Evolutionary conservation across 2,888 invertebrate genomes (phyloP), one percentile per base, ranked within the genome.

Genomic region (Pammene fasciana): DNA sequence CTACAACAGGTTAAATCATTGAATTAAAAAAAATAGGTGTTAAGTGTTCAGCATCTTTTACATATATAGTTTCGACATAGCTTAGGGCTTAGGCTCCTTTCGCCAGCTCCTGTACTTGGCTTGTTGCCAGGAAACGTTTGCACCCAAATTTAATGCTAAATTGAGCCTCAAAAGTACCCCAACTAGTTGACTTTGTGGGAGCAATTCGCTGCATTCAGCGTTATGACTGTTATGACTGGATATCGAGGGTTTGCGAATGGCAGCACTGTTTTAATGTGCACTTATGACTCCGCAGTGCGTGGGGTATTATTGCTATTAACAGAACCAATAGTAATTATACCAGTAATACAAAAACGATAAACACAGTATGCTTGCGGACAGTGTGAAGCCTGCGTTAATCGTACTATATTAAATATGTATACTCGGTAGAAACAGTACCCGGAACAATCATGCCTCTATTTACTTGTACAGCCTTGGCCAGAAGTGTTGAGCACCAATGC

Each of bases 51-150:
- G 10, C n/a, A 7, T 0, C 34, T 34, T 54, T 26, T 52, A 9
- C 52, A 52, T 26, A 52, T n/a, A 11, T 46, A 14, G 36, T 16
- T 14, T 10, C 48, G 60, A 46, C 46, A 45, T 55, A 5, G 8
- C 43, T n/a, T 38, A 26, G 26, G n/a, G 8, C 18, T 38, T 38
- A 18, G 60, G 16, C 11, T 61, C 60, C 48, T 14, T 48, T 48
- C 14, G 8, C 36, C 16, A 6, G 36, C 76, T 76, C 78, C 71
- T 77, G 75, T 67, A 79, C 76, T 80, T 85, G 83, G 82, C 79
- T 55, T 76, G 72, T 56, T 79, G 83, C 82, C 83, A 85, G 78
- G 74, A 73, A 78, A 79, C 77, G 79, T 76, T 77, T 77, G 77
- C 13, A 79, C 78, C 78, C 75, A 75, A 78, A 78, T 82, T 79